Conservation (phyloP, 2,797 vertebrate species). For the Pangasius sanitwongsei region DNA sequence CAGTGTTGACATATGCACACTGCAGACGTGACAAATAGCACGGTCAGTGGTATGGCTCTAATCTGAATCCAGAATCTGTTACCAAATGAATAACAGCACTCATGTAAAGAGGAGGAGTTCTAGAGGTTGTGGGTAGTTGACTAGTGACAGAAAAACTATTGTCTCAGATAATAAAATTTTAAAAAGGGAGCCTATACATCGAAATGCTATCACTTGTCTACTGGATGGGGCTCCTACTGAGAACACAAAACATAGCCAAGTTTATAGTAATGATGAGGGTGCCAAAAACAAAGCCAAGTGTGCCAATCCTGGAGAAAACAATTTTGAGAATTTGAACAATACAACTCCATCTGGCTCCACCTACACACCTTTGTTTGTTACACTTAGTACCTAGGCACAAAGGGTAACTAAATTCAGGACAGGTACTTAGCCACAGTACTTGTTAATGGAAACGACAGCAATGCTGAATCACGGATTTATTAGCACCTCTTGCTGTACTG, state of each 20-base stretch:
- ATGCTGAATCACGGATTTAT: background rate
- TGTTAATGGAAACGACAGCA: background rate
- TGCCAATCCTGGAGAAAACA: background rate
- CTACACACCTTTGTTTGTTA: background rate
- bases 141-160: background rate
- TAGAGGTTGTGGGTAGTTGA: background rate
- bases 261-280: background rate
- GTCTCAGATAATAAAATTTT: background rate
- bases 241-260: background rate
- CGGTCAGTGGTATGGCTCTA: background rate
- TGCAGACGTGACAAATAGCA: background rate
- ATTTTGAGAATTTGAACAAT: background rate
- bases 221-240: background rate
- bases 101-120: background rate
- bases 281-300: background rate
- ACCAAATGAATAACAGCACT: background rate
- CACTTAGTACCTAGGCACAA: background rate
- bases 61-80: background rate
- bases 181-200: background rate
- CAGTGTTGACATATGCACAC: background rate
- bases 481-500: too few relatives aligned
- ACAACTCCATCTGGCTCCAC: background rate
- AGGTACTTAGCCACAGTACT: background rate
- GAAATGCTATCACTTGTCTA: background rate
- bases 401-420: background rate